These are phyloP conservation scores for Dascyllus trimaculatus DNA, from an alignment of 2,113 vertebrate species.

Conservation along the genomic window DNA sequence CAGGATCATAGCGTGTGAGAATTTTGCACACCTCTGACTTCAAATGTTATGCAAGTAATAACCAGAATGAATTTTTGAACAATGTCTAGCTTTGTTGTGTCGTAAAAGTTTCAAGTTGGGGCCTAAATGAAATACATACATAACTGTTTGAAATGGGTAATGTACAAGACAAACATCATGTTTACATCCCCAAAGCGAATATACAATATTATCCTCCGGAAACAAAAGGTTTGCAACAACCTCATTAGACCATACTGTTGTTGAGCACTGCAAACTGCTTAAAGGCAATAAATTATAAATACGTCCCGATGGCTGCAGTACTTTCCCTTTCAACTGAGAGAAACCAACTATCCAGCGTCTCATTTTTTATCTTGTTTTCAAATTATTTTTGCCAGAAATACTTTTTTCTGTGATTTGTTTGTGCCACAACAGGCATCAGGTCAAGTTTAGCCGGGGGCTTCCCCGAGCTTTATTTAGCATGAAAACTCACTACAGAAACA, in stretches of 20 bases:
- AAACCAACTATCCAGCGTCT: neutral
- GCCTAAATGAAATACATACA: neutral
- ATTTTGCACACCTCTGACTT: neutral
- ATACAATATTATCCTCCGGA: neutral
- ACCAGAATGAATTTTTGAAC: neutral
- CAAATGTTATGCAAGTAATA: neutral
- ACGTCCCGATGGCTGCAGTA: neutral
- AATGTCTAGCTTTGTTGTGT: neutral
- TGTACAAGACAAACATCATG: constrained; percentile 4
- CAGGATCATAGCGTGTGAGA: neutral
- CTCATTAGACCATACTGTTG: neutral
- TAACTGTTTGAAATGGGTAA: neutral
- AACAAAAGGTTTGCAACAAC: constrained; percentile 2
- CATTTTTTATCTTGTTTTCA: constrained; percentile 11
- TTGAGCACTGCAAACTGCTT: neutral
- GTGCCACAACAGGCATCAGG: constrained; percentile 25
- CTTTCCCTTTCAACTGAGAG: neutral
- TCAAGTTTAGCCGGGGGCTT: constrained; percentile 9
- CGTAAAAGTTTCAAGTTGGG: neutral
- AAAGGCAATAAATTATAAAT: neutral
- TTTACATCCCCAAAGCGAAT: constrained; percentile 1
- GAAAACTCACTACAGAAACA: neutral
- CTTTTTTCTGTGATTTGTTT: constrained; percentile 29
- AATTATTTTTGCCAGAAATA: constrained; percentile 4
- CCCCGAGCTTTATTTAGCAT: constrained; percentile 16